These are phyloP conservation scores for Gallinago paraguaiae DNA, from an alignment of 2,113 vertebrate genomes.

Conservation along the genomic window DNA sequence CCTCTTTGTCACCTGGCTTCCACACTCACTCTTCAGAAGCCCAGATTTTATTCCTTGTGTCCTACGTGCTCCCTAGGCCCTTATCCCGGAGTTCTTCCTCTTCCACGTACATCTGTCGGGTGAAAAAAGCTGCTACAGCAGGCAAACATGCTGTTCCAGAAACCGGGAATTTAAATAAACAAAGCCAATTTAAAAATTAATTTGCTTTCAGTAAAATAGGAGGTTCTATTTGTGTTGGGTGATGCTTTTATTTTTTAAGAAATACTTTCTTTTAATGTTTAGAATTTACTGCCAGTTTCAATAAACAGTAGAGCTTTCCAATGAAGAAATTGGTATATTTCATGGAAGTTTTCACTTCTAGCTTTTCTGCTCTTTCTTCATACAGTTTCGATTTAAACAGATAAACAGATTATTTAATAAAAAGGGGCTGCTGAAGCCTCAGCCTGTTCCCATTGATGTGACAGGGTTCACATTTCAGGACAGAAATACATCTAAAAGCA, in stretches of 20 bases:
- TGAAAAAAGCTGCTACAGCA: not conserved
- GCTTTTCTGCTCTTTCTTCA: not conserved
- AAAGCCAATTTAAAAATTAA: conserved; percentile 15
- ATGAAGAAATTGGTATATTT: not conserved
- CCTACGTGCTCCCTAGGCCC: not conserved
- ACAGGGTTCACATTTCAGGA: not conserved
- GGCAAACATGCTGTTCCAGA: conserved; percentile 1
- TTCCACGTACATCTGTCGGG: not conserved
- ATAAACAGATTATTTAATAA: conserved; percentile 1
- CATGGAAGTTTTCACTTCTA: conserved; percentile 1
- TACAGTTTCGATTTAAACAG: not conserved
- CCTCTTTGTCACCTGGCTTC: not conserved
- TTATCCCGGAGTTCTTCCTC: not conserved
- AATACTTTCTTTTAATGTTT: conserved; percentile 42
- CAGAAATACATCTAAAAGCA: not conserved
- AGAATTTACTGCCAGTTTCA: conserved; percentile 46
- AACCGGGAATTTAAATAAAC: conserved; percentile 37
- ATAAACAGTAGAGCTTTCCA: conserved; percentile 51
- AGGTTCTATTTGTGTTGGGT: conserved; percentile 35
- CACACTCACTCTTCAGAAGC: not conserved
- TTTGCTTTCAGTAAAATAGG: conserved; percentile 23
- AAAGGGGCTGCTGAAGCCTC: not conserved
- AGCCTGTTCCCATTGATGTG: not conserved
- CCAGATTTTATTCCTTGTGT: not conserved
- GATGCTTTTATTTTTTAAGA: conserved; percentile 44